A percentile compares a stretch with the other conserved stretches of the same genome.
phyloP scores from a whole-genome alignment of 2,888 invertebrate species.

The Artemia sinica region DNA sequence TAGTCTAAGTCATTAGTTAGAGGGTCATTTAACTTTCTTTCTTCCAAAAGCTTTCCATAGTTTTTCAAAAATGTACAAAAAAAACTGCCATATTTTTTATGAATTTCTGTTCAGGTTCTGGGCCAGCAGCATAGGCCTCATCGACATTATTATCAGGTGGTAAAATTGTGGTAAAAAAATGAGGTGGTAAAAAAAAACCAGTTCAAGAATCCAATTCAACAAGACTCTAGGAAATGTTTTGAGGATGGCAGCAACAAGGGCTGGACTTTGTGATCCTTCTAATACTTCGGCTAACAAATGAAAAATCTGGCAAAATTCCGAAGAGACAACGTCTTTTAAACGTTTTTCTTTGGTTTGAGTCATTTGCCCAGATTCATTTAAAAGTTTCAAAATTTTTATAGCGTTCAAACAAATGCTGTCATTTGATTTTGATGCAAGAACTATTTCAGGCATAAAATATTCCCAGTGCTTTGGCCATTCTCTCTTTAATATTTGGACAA shows the following conservation, averaged over 20 bases:
- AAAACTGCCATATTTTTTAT: conserved; percentile 96
- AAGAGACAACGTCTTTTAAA: conserved; percentile 97
- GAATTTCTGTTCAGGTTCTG: conserved; percentile 94
- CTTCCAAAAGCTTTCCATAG: conserved; percentile 73
- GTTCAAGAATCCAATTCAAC: conserved; percentile 52
- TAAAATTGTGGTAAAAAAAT: conserved; percentile 55
- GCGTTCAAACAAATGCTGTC: conserved; percentile 98
- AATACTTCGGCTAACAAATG: conserved; percentile 87
- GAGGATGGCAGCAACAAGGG: conserved; percentile 82
- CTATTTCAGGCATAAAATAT: conserved; percentile 94
- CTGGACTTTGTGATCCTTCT: conserved; percentile 93
- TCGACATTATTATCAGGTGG: conserved; percentile 78
- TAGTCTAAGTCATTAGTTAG: conserved; percentile 49
- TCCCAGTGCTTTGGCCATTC: conserved; percentile 99
- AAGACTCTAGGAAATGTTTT: conserved; percentile 64
- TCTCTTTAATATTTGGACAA: conserved; percentile 92
- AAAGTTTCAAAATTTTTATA: conserved; percentile 88
- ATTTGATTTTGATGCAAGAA: conserved; percentile 95
- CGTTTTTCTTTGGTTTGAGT: conserved; percentile 98
- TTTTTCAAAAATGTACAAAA: conserved; percentile 90
- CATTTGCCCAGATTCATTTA: conserved; percentile 94
- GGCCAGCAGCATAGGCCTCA: conserved; percentile 77
- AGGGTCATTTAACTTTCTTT: conserved; percentile 47
- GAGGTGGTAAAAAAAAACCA: conserved; percentile 75
- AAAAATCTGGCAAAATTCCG: conserved; percentile 90